Evolutionary conservation across 1,140 invertebrate species (phyloP), one percentile per base, ranked within the genome.

Genomic region (Drosophila baimaii): DNA sequence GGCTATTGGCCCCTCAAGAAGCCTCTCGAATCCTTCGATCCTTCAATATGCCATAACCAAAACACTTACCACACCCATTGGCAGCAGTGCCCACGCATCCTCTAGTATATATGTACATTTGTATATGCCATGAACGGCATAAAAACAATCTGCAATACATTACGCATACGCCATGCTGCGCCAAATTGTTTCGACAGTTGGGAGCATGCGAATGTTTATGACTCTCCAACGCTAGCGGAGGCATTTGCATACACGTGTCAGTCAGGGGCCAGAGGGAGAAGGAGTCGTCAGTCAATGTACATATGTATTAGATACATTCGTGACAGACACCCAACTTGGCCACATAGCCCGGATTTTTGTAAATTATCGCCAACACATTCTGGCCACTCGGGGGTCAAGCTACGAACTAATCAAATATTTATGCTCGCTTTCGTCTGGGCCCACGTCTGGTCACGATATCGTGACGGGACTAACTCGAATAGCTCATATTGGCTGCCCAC

Each of bases 121-220:
- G 39, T 23, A 29, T 54, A 68, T 76, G 29, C 17, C 12, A 15
- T 52, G 17, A 13, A 19, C 33, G 51, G 31, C 70, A 74, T 68
- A 66, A 86, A 79, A 86, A 85, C 74, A 82, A 88, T 81, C 71
- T 86, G 58, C 69, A 63, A 62, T 78, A 82, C 73, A 86, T 82
- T 88, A 77, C 69, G 76, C 39, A 88, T 86, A 86, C 83, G 79
- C 83, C 75, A 66, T 71, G 83, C 55, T 82, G 82, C 29, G 82
- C 59, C 58, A 79, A 83, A 85, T 81, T 66, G 82, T 76, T 84
- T 72, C 59, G 76, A 83, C 71, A 79, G 70, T 47, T 75, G 37
- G 54, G 65, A 74, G 37, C 64, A 27, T 15, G 57, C 54, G 59
- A 44, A 55, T 43, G 43, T 44, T 59, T 63, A 57, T 68, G 62